Evolutionary conservation across 53 echinoderm and acorn worm species (phyloP), one percentile per base, ranked within the genome.

Genomic region (Henricia sp.): DNA sequence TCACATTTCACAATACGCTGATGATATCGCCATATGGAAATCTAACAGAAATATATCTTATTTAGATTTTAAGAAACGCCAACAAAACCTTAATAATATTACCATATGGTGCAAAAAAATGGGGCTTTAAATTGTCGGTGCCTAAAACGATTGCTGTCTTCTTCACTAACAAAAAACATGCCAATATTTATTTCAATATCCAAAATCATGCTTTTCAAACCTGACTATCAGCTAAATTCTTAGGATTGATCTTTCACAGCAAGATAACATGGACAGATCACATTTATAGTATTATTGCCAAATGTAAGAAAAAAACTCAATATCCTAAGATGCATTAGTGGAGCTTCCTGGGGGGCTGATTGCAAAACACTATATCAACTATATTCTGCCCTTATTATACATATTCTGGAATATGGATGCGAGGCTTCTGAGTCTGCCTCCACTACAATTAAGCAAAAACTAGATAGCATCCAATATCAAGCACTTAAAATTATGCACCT

Each of bases 351-450:
- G 83, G 83, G 83, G 1, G 67, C 68, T 3, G 32, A 67, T n/a
- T n/a, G n/a, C n/a, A n/a, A n/a, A n/a, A n/a, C n/a, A n/a, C n/a
- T n/a, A n/a, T n/a, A n/a, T n/a, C n/a, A n/a, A n/a, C n/a, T n/a
- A n/a, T n/a, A n/a, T n/a, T n/a, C 6, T 24, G 83, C 8, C 34
- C 37, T 3, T 35, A 33, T 84, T 24, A 68, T 37, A 54, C 69
- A 70, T 11, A 40, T 84, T 20, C 19, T 69, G 14, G 70, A 84
- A 35, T 84, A 84, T 84, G 84, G 84, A 2, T 84, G 84, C 56
- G 67, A 70, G 40, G 84, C 70, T 0, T 84, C 54, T 8, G 70
- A 84, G 26, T 84, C 84, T 8, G 46, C 84, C 19, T 50, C 84
- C 1, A 30, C 67, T 1, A 25, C 84, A n/a, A 9, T 40, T 1